phyloP scores from a whole-genome alignment of 2,113 vertebrate species.

The Strigops habroptila region DNA sequence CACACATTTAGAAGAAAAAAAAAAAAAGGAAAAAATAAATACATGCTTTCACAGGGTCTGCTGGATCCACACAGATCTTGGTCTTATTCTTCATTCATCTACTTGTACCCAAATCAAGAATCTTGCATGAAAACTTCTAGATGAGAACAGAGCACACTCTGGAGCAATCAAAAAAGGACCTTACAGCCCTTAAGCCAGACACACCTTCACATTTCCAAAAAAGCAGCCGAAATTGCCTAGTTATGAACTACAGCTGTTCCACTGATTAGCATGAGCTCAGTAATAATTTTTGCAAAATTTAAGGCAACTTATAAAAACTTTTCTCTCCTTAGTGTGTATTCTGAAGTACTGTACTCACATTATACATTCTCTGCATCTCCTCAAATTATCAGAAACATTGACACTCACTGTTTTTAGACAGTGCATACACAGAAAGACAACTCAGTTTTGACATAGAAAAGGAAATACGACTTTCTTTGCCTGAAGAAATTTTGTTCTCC shows the following conservation, averaged over 20 bases:
- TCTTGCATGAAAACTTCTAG: neutral
- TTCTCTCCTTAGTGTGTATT: neutral
- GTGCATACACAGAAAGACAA: neutral
- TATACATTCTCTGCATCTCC: neutral
- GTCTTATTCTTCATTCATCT: neutral
- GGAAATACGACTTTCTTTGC: neutral
- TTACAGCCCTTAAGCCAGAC: neutral
- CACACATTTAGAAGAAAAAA: neutral
- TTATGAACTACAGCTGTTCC: neutral
- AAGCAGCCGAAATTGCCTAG: neutral
- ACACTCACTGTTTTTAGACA: neutral
- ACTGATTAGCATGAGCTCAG: neutral
- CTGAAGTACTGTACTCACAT: neutral
- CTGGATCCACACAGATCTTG: neutral
- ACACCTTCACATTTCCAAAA: neutral
- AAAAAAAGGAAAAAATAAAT: neutral
- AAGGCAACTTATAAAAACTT: neutral
- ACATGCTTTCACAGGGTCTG: neutral
- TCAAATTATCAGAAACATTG: neutral
- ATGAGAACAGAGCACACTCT: neutral
- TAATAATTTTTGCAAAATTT: neutral
- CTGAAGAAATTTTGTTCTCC: neutral
- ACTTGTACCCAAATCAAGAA: neutral
- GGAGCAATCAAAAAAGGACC: neutral
- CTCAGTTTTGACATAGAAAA: neutral